Base-by-base conservation (phyloP, 2,113 vertebrate genomes). In the zebrafish (Danio rerio) region DNA sequence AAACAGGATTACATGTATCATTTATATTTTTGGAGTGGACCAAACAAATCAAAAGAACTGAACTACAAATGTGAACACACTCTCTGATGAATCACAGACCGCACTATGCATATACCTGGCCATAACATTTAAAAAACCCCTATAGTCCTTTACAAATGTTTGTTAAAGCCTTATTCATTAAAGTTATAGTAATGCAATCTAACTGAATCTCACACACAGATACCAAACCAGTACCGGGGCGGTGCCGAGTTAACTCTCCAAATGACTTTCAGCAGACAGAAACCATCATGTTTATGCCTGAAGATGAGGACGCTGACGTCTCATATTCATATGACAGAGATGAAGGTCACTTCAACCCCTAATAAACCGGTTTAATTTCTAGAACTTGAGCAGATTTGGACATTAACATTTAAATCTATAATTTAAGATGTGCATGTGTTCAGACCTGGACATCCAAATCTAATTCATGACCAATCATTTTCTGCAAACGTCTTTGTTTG, bases 221-320 rank as follows among this genome's bases (percentile, higher is more conserved):
- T 31, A 31, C 31, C 3, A 31, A 31, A 31, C 31, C 31, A 31
- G 31, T 31, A 31, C 15, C 40, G 43, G 55, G 56, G 56, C 43
- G 56, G 73, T 59, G 56, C 18, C 73, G 43, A 58, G 18, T 58
- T 20, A 20, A 47, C 73, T 15, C 3, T 53, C 12, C 31, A 42
- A 42, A 53, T 53, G 49, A 31, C 20, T 31, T 31, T 2, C 45
- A 56, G 21, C 53, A 74, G 42, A 61, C 18, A 76, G 16, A 59
- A 75, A 61, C n/a, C 73, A 76, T 61, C 56, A 76, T 47, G 43
- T 76, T 21, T 40, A 16, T 61, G n/a, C 5, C 12, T 47, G 42
- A 59, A 43, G 40, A 59, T 76, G 55, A 76, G n/a, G 74, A 62
- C 2, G 1, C 8, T 31, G 20, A 49, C 42, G 13, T 50, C 21